Conservation (phyloP, 1,140 invertebrate species). For the Penaeus indicus region DNA sequence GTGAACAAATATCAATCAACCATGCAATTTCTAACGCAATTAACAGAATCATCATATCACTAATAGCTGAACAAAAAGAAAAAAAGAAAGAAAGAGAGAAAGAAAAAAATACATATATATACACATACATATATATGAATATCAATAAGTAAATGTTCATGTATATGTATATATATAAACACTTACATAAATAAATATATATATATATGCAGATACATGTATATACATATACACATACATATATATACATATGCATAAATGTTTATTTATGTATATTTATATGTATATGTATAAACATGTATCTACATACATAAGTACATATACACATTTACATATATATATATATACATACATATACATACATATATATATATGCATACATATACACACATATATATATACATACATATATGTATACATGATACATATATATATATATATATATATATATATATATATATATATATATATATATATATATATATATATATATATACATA, state of each 20-base stretch:
- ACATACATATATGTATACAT: neutral
- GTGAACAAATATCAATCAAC: no score
- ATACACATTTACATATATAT: neutral
- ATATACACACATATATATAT: neutral
- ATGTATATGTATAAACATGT: constrained; percentile 13
- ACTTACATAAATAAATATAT: no score
- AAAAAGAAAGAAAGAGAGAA: no score
- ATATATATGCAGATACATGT: no score
- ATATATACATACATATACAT: neutral
- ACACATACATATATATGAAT: no score
- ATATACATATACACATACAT: neutral
- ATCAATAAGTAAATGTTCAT: no score
- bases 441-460: constrained; percentile 30
- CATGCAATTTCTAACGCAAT: no score
- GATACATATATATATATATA: neutral
- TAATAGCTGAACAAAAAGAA: no score
- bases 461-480: constrained; percentile 25
- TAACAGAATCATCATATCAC: no score
- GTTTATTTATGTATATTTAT: constrained; percentile 5
- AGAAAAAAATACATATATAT: no score
- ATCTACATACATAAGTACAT: constrained; percentile 5
- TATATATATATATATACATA: constrained; percentile 30
- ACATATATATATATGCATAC: neutral
- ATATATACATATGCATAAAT: constrained; percentile 8
- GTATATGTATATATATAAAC: no score